Evolutionary conservation across 2,113 vertebrate genomes (phyloP).

Genomic region (Thalassarche chlororhynchos): DNA sequence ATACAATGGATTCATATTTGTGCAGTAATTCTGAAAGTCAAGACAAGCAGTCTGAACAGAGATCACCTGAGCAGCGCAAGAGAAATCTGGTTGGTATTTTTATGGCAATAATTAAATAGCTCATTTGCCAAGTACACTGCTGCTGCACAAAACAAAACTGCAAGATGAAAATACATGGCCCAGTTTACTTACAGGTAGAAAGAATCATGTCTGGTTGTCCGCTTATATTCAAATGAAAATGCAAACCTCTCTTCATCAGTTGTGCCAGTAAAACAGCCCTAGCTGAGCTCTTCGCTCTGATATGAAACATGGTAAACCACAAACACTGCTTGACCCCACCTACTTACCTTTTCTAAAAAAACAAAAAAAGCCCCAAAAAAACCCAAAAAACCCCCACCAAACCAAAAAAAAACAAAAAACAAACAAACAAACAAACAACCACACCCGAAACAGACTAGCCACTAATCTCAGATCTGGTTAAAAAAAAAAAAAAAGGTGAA

Average conservation of each 20-base stretch:
- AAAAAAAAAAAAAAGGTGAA: not conserved
- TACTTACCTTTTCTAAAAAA: slow-evolving; percentile 38
- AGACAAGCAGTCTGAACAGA: not conserved
- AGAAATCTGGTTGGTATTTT: not conserved
- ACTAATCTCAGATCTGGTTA: not conserved
- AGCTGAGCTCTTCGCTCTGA: not conserved
- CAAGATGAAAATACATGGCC: not conserved
- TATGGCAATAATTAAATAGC: not conserved
- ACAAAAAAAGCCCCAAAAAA: not conserved
- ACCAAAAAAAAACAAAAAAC: not conserved
- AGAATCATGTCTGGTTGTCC: slow-evolving; percentile 62
- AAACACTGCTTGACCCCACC: slow-evolving; percentile 41
- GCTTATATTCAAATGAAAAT: not conserved
- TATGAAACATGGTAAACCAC: slow-evolving; percentile 20
- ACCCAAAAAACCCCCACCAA: too few relatives aligned
- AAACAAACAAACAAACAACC: too few relatives aligned
- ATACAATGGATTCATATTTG: not conserved
- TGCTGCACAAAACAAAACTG: not conserved
- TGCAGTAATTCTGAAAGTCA: not conserved
- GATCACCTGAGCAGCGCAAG: not conserved
- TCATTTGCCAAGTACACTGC: not conserved
- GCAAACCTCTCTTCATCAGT: not conserved
- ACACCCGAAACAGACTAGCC: not conserved
- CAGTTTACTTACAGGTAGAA: slow-evolving; percentile 75
- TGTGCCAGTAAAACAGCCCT: not conserved